phyloP scores from a whole-genome alignment of 2,113 vertebrate species.

The Perca flavescens region DNA sequence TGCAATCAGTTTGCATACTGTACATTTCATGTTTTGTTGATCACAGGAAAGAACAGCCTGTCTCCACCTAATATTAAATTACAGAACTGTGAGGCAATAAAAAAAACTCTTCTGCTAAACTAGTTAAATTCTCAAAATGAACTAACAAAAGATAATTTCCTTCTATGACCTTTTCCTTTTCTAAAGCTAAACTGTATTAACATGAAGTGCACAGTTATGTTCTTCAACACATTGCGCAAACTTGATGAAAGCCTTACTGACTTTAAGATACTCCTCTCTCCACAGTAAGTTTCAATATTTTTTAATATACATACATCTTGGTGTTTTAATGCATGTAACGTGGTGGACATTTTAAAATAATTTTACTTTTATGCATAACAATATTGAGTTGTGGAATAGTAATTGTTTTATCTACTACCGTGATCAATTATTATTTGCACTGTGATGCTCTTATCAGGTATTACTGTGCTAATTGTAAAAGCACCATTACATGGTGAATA shows the following conservation, averaged over 20 bases:
- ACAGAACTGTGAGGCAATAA: constrained; percentile 23
- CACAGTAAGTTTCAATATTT: background rate
- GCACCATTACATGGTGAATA: constrained; percentile 30
- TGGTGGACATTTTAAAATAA: constrained; percentile 10
- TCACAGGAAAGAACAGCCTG: background rate
- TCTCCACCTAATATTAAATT: background rate
- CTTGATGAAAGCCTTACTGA: background rate
- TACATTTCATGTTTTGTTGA: background rate
- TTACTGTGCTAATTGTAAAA: constrained; percentile 43
- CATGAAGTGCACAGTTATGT: constrained; percentile 23
- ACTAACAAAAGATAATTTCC: background rate
- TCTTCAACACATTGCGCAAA: constrained; percentile 11
- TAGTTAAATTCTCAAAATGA: background rate
- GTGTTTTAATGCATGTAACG: constrained; percentile 11
- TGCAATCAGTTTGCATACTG: constrained; percentile 7
- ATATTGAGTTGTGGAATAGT: background rate
- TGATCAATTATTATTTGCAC: constrained; percentile 49
- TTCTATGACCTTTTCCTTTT: constrained; percentile 13
- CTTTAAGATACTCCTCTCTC: background rate
- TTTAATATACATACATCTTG: background rate
- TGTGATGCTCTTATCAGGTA: constrained; percentile 35
- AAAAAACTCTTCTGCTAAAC: background rate
- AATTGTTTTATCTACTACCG: constrained; percentile 18
- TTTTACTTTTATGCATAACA: constrained; percentile 19
- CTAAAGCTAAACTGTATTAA: constrained; percentile 66